A percentile compares a stretch with the other conserved stretches of the same genome.
Evolutionary conservation across 1,140 invertebrate genomes (phyloP).

Genomic region (Aphaenogaster ashmeadi): DNA sequence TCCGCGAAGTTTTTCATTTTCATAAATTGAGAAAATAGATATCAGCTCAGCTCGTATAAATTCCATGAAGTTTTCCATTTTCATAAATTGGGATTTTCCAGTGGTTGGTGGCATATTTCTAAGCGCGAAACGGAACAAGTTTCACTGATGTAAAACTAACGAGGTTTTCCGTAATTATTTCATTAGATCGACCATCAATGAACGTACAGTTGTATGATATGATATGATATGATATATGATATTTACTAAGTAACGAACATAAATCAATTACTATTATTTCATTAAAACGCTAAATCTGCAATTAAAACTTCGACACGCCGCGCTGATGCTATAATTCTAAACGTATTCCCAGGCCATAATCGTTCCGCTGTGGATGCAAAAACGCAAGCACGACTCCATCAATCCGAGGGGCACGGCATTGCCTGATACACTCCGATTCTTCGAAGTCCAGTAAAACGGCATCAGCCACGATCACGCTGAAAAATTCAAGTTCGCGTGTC

Average conservation of each 20-base stretch:
- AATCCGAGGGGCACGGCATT: neutral
- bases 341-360: neutral
- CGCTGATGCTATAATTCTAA: neutral
- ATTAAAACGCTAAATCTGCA: neutral
- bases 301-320: neutral
- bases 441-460: constrained; percentile 4
- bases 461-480: neutral
- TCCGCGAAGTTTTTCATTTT: constrained; percentile 60
- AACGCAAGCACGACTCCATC: neutral
- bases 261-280: neutral
- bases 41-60: constrained; percentile 60
- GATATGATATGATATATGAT: too few species aligned
- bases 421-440: neutral
- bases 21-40: constrained; percentile 64
- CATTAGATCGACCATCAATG: neutral
- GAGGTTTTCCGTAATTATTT: neutral
- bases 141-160: constrained; percentile 5
- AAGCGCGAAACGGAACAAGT: constrained; percentile 22
- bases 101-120: constrained; percentile 34
- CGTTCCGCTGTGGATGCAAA: neutral
- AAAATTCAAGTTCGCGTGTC: constrained; percentile 47
- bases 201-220: neutral
- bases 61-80: constrained; percentile 62
- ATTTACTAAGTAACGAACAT: too few species aligned
- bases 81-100: constrained; percentile 62